Evolutionary conservation across 2,113 vertebrate species (phyloP).

Genomic region (Gasterosteus nipponicus): DNA sequence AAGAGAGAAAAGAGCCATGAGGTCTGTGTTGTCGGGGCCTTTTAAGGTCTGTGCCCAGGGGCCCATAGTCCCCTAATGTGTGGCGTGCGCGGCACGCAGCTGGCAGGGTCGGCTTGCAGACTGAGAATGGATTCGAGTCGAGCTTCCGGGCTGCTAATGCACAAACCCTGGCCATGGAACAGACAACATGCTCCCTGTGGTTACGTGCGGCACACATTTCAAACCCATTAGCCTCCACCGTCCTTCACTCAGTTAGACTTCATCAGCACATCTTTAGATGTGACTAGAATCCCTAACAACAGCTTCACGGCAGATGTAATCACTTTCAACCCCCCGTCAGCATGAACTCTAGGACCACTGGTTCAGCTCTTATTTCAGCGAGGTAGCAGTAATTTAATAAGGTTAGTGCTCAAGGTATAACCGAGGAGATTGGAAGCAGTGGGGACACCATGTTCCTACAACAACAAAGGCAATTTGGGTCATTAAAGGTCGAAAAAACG

Average conservation of each 20-base stretch:
- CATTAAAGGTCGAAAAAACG: background rate
- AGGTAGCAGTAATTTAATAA: constrained; percentile 21
- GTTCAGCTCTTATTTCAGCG: constrained; percentile 24
- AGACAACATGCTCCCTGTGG: background rate
- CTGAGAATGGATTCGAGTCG: constrained; percentile 12
- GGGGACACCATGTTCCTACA: constrained; percentile 8
- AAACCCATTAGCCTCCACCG: constrained; percentile 36
- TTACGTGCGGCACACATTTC: background rate
- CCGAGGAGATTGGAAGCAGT: constrained; percentile 8
- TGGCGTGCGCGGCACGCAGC: background rate
- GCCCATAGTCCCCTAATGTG: background rate
- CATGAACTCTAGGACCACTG: background rate
- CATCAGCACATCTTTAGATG: constrained; percentile 52
- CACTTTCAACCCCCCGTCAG: constrained; percentile 5
- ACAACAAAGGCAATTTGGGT: background rate
- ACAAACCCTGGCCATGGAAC: constrained; percentile 13
- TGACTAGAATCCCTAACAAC: constrained; percentile 45
- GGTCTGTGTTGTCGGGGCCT: background rate
- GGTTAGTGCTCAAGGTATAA: background rate
- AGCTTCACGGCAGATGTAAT: constrained; percentile 6
- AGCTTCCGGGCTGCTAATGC: constrained; percentile 39
- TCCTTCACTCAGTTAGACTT: constrained; percentile 19
- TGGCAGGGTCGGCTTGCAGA: background rate
- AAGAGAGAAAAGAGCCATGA: background rate
- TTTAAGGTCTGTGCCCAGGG: background rate